Base-by-base conservation (phyloP, 2,113 vertebrate genomes). In the Mirza zaza region DNA sequence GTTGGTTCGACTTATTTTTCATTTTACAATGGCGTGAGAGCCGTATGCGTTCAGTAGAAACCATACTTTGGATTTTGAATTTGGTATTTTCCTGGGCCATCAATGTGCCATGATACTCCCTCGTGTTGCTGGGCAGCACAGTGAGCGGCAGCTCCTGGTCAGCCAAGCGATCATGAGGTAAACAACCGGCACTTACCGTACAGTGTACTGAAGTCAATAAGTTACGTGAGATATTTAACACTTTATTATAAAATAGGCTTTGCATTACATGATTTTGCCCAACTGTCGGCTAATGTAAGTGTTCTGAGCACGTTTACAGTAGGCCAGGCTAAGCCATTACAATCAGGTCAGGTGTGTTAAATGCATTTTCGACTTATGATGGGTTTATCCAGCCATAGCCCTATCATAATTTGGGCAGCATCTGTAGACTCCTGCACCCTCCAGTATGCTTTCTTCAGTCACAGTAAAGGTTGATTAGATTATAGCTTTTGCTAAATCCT, bases 401-500 rank as follows among this genome's bases (percentile, higher is more conserved):
- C n/a, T 36, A 70, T 70, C 18, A 39, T 70, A 20, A 70, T 10
- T 70, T 36, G n/a, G 36, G n/a, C 8, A 21, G 68, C n/a, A 70
- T 36, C n/a, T 36, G 20, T 50, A 55, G 50, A 29, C 52, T 68
- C n/a, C 39, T n/a, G 9, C 36, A 15, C 68, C 36, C 3, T 34
- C 45, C 45, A 50, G 25, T 42, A 34, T 32, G 50, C 79, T 68
- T 76, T 71, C n/a, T 87, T 90, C 36, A 45, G 57, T 93, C 70
- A 48, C 6, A 17, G 87, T 87, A 73, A 88, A 25, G n/a, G 50
- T 57, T n/a, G 68, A 90, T 87, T 82, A 76, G 50, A 5, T 95
- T 81, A 92, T 20, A 67, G 81, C n/a, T 71, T 82, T 90, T 10
- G 59, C 80, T 71, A 95, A 92, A 90, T 77, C 94, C 89, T 52